Evolutionary conservation across 30 jellyfish, hydroid and myxozoan genomes (phyloP).

Genomic region (Chironex yamaguchii): DNA sequence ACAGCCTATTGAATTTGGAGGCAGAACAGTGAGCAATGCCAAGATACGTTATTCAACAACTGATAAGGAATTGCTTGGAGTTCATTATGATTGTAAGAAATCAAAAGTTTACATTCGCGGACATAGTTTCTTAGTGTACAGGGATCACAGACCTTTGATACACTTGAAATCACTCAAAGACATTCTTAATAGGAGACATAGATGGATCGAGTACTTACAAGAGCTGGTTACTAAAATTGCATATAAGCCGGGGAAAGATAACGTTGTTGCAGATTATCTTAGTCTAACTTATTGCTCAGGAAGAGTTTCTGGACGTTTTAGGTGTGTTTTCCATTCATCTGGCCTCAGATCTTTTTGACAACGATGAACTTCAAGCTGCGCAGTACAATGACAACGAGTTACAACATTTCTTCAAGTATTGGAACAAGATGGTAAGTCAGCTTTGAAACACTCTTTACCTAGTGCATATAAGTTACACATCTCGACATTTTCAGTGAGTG

Average conservation of each 20-base stretch:
- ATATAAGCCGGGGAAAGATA: constrained; percentile 18
- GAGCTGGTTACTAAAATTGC: background rate
- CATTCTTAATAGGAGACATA: background rate
- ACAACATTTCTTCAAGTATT: background rate
- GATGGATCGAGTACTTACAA: constrained; percentile 14
- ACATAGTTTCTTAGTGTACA: background rate
- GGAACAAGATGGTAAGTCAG: background rate
- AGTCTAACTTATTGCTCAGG: background rate
- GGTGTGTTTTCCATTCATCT: background rate
- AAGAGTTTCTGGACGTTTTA: no score
- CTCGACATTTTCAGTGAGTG: background rate
- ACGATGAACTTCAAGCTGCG: background rate
- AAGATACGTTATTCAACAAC: constrained; percentile 5
- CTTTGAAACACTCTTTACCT: background rate
- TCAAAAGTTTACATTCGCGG: background rate
- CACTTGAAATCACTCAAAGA: background rate
- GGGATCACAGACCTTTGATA: constrained; percentile 9
- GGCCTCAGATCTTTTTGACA: background rate
- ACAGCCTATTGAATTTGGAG: background rate
- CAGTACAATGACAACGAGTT: background rate
- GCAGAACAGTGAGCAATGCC: background rate
- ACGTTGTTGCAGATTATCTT: background rate
- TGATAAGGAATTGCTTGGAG: constrained; percentile 8
- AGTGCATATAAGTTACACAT: background rate
- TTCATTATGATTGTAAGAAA: background rate